These are phyloP conservation scores for Peromyscus attwateri DNA, from an alignment of 2,797 vertebrate genomes.

Conservation along the genomic window DNA sequence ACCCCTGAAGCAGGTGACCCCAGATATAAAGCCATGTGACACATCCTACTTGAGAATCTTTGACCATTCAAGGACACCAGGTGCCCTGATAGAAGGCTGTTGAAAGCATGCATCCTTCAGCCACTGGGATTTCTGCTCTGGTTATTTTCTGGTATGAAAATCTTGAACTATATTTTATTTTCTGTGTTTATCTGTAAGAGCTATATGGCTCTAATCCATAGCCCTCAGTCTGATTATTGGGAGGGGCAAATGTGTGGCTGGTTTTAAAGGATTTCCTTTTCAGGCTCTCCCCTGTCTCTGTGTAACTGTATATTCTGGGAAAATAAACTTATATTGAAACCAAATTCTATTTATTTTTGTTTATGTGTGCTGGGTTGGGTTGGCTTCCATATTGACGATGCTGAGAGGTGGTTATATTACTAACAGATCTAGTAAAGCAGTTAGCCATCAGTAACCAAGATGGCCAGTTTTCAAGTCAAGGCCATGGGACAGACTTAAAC, in stretches of 20 bases:
- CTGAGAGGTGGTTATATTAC: background rate
- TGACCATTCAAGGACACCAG: conserved; percentile 19
- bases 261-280: background rate
- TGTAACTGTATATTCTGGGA: background rate
- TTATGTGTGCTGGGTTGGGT: background rate
- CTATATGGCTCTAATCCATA: conserved; percentile 7
- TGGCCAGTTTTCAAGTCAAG: background rate
- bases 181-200: conserved; percentile 7
- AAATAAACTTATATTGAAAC: background rate
- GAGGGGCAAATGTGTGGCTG: background rate
- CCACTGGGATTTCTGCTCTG: conserved; percentile 5
- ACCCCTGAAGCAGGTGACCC: background rate
- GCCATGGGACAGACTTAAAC: background rate
- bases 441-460: background rate
- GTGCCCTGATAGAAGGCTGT: conserved; percentile 10
- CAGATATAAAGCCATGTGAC: background rate
- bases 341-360: background rate
- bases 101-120: conserved; percentile 39
- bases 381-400: background rate
- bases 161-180: conserved; percentile 21
- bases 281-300: background rate
- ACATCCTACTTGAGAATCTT: background rate
- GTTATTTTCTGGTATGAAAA: conserved; percentile 31
- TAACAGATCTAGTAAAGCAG: background rate
- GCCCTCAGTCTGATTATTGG: conserved; percentile 1